Percentiles rank a stretch among this genome's conserved stretches.
These are phyloP conservation scores for Naja naja DNA, from an alignment of 2,113 vertebrate species.

Conservation along the genomic window DNA sequence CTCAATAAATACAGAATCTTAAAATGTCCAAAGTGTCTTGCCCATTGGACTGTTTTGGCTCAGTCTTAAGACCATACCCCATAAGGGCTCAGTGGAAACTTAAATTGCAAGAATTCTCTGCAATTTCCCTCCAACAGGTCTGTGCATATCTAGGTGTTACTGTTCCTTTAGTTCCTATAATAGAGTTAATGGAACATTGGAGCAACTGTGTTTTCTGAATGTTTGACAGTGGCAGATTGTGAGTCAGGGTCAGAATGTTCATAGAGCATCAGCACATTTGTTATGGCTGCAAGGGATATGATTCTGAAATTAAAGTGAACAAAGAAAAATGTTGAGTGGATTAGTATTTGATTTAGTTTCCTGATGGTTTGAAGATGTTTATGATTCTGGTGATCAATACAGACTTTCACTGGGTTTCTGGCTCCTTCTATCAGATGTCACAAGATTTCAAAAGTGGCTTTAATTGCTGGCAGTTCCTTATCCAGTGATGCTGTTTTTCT, in stretches of 20 bases:
- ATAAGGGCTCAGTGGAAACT: background rate
- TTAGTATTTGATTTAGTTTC: background rate
- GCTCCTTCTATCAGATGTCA: background rate
- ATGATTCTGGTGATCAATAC: background rate
- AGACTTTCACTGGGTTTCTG: background rate
- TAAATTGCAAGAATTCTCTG: background rate
- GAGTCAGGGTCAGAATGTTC: background rate
- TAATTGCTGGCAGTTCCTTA: background rate
- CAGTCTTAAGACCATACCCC: background rate
- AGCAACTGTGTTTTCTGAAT: background rate
- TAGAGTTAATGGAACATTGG: background rate
- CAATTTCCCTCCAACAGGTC: background rate
- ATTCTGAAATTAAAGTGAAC: background rate
- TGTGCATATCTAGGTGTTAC: background rate
- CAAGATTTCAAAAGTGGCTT: background rate
- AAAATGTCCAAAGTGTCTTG: background rate
- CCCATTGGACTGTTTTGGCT: background rate
- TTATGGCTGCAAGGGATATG: background rate
- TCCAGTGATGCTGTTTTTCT: background rate
- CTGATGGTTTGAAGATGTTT: background rate
- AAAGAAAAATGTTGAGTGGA: background rate
- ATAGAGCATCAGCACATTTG: background rate
- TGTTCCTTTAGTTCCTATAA: background rate
- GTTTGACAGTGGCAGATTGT: background rate
- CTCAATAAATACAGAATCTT: no score